Evolutionary conservation across 2,113 vertebrate genomes (phyloP), one percentile per base, ranked within the genome.

Genomic region (Orthochromis indermauri): DNA sequence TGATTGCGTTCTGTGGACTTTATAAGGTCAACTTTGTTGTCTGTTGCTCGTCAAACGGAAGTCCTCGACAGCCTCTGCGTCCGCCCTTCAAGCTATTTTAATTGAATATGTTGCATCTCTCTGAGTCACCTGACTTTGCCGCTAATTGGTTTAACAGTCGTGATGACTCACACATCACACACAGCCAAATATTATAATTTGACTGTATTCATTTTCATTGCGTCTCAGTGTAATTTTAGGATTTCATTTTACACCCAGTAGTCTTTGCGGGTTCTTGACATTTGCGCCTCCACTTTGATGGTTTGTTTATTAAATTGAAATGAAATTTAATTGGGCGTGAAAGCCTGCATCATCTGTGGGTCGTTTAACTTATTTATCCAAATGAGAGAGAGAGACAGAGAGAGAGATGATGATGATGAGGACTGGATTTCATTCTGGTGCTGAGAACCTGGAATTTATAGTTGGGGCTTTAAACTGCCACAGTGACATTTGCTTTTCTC

Each of bases 351-450:
- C 86, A 19, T 86, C 83, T 86, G 85, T 82, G 84, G 73, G 73
- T 79, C 31, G 68, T 54, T 71, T 92, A 91, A 88, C 84, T 49
- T 63, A 37, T 86, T 93, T 89, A 91, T 63, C 61, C 80, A 81
- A 91, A 91, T 82, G 82, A 91, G 89, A 91, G 66, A 3, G 19
- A 82, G 57, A 83, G 83, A 84, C 21, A 61, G 8, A 28, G 12
- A 21, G 53, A 54, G 3, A 53, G 10, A 12, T 4, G 55, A 63
- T 7, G 59, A 66, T n/a, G 33, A 68, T 26, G 55, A 88, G 33
- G 81, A 47, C 55, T 42, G 83, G 57, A 83, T 82, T 40, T 89
- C 26, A 90, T 89, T 33, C 37, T 6, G 80, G 55, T 68, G 57
- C 63, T 82, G 59, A 47, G 10, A 55, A 40, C 53, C 73, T 81